phyloP scores from a whole-genome alignment of 2,888 invertebrate genomes.

The Pterobdella sp. region DNA sequence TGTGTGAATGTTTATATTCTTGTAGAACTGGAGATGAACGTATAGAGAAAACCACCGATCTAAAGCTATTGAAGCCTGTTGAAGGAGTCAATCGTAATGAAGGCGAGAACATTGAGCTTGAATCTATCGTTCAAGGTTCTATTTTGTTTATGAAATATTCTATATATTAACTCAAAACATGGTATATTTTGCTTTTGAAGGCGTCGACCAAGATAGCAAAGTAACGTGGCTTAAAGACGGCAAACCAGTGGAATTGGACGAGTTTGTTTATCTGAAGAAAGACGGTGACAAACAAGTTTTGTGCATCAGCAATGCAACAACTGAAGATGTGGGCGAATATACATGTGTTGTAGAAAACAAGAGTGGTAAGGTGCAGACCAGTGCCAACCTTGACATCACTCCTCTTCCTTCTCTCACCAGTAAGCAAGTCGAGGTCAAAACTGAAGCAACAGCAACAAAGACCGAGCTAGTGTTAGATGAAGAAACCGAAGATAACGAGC shows the following conservation, averaged over 20 bases:
- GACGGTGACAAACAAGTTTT: slow-evolving; percentile 20
- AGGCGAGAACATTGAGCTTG: background rate
- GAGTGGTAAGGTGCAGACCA: slow-evolving; percentile 15
- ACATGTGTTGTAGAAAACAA: background rate
- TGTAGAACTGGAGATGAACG: slow-evolving; percentile 9
- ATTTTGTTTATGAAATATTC: background rate
- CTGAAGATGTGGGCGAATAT: slow-evolving; percentile 3
- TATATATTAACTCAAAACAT: background rate
- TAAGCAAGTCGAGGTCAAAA: background rate
- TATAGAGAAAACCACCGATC: background rate
- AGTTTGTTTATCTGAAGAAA: slow-evolving; percentile 33
- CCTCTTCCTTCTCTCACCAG: background rate
- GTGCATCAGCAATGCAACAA: slow-evolving; percentile 10
- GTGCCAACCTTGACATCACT: background rate
- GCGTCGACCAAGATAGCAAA: background rate
- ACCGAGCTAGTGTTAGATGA: background rate
- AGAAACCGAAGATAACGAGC: background rate
- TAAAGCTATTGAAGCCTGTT: background rate
- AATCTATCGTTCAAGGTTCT: background rate
- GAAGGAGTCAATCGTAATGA: background rate
- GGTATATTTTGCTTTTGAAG: background rate
- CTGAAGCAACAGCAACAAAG: no score
- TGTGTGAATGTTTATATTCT: background rate
- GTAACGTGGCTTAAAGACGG: slow-evolving; percentile 23
- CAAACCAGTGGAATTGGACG: slow-evolving; percentile 33